Conservation (phyloP, 2,888 invertebrate species). For the Acrocyrtus sp. region DNA sequence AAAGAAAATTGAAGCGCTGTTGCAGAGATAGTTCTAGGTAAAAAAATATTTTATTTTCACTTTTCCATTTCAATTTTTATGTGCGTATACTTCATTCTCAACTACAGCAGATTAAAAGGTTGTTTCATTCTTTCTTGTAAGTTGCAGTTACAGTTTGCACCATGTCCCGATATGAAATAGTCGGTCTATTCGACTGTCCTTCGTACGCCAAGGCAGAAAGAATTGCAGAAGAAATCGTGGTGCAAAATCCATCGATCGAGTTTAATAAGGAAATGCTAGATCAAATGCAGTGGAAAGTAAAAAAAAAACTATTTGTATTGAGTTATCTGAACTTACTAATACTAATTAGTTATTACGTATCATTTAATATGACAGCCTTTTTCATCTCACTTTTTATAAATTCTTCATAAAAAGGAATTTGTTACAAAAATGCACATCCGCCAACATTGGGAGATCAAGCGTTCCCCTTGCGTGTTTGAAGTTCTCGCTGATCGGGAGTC, state of each 20-base stretch:
- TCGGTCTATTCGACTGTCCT: slow-evolving; percentile 58
- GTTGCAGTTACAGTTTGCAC: too few relatives aligned
- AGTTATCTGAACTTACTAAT: not conserved
- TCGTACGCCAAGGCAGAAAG: slow-evolving; percentile 61
- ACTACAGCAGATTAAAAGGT: too few relatives aligned
- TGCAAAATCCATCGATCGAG: slow-evolving; percentile 55
- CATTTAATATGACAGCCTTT: not conserved
- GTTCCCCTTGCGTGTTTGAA: slow-evolving; percentile 59
- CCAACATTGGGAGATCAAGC: slow-evolving; percentile 55
- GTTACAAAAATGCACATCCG: slow-evolving; percentile 47
- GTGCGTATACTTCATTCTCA: too few relatives aligned
- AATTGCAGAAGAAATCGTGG: slow-evolving; percentile 58
- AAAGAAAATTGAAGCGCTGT: too few relatives aligned
- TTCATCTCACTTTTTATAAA: too few relatives aligned
- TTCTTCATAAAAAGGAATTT: slow-evolving; percentile 57
- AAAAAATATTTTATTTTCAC: too few relatives aligned
- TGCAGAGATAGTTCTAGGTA: too few relatives aligned
- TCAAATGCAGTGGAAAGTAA: slow-evolving; percentile 52
- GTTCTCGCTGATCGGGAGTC: slow-evolving; percentile 54
- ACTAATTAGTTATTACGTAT: not conserved
- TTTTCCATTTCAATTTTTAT: too few relatives aligned
- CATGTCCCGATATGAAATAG: slow-evolving; percentile 57
- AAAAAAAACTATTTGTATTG: too few relatives aligned
- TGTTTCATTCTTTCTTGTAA: too few relatives aligned
- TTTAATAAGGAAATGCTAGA: slow-evolving; percentile 55